Conservation (phyloP, 2,888 invertebrate species). For the Tenthredo notha region DNA sequence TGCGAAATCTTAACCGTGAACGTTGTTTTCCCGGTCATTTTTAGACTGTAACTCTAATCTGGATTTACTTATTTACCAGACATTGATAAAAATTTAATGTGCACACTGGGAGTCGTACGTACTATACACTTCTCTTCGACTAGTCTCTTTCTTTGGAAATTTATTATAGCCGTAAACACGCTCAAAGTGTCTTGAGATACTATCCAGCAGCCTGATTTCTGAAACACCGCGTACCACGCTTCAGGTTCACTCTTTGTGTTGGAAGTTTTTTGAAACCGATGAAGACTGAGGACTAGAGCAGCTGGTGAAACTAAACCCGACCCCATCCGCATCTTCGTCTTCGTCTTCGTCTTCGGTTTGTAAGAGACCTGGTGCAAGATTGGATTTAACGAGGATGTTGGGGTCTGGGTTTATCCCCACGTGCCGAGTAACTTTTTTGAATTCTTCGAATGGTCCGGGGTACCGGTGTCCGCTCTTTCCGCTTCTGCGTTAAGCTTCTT, state of each 20-base stretch:
- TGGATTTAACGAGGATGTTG: conserved; percentile 39
- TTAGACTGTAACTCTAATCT: background rate
- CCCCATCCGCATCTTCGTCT: conserved; percentile 10
- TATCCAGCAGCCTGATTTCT: conserved; percentile 36
- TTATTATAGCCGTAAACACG: conserved; percentile 69
- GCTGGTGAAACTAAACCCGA: conserved; percentile 35
- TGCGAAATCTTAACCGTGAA: background rate
- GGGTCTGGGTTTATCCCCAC: background rate
- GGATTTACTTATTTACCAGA: conserved; percentile 1
- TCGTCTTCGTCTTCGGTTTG: conserved; percentile 8
- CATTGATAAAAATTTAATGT: conserved; percentile 32
- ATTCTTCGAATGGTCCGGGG: conserved; percentile 41
- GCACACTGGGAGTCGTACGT: conserved; percentile 60
- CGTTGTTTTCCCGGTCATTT: background rate
- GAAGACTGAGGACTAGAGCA: background rate
- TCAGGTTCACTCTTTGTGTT: conserved; percentile 20
- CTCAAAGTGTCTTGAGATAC: conserved; percentile 3
- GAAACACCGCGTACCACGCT: conserved; percentile 5
- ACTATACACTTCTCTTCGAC: conserved; percentile 63
- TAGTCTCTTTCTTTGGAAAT: conserved; percentile 67
- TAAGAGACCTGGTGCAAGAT: conserved; percentile 4
- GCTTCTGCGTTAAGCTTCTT: background rate
- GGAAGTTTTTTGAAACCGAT: conserved; percentile 3
- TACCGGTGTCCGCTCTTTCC: conserved; percentile 3
- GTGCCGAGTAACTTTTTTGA: conserved; percentile 41